Evolutionary conservation across 2,888 invertebrate genomes (phyloP), one percentile per base, ranked within the genome.

Genomic region (Apamea crenata): DNA sequence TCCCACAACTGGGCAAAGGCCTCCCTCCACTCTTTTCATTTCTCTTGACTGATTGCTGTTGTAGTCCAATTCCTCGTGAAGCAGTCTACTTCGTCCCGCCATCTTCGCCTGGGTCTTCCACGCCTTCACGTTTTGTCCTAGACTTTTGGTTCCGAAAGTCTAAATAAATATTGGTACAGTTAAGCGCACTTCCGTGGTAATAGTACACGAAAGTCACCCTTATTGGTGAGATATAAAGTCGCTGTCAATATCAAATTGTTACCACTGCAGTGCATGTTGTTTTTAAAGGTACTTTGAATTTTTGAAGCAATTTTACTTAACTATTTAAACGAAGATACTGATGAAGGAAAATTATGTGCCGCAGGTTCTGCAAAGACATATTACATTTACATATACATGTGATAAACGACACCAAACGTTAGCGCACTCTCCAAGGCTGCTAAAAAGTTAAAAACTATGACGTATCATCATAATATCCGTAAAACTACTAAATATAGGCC

Each of bases 401-500:
- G 83, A 78, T 36, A 78, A 77, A 29, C 29, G 61, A 47, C 83
- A 16, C 7, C 25, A 10, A 53, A 77, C 32, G 66, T 44, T 32
- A 53, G 1, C 32, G 14, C 7, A 50, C 36, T 59, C 18, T 16
- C 5, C 21, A 61, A 78, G 53, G 67, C 21, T 78, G 53, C n/a
- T 77, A 50, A 59, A 32, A 53, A 16, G 53, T 25, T 77, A 50
- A 59, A 32, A 53, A 16, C 36, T 29, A n/a, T 82, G 36, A 53
- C 32, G n/a, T 36, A 29, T 61, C 32, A 18, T 21, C 47, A 10
- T 32, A 32, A 78, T 25, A 83, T 78, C 36, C 61, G 61, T 44
- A 36, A 83, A 78, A 16, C n/a, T 18, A 74, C 83, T 83, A 56
- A 83, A 80, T 83, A 83, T 53, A 68, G 78, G 53, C 61, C 36